Base-by-base conservation (phyloP, 2,888 invertebrate species). In the Scotopteryx bipunctaria region DNA sequence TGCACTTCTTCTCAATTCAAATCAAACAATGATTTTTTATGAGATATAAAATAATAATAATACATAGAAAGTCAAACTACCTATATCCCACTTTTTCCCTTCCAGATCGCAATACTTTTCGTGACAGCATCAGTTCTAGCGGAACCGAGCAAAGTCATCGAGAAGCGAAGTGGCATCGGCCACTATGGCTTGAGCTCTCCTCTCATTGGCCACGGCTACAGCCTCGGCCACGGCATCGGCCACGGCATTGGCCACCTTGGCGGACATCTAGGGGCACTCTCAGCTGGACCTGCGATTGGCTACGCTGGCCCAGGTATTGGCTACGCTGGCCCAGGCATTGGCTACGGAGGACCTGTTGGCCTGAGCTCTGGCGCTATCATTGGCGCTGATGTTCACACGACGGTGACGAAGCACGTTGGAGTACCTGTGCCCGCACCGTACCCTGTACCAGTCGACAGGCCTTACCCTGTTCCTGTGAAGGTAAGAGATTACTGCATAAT, bases 351-450 rank as follows among this genome's bases (percentile, higher is more conserved):
- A 2, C 47, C 14, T 16, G 23, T 63, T 2, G 63, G 53, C 8
- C 27, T 47, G 1, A 42, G 42, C 5, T 48, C 61, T 16, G 58
- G 76, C 1, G 57, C 82, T 0, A 70, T 91, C 1, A 81, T 91
- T 0, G 90, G 90, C 0, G 89, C 91, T 38, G 84, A 91, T 53
- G 83, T 89, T 0, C 90, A 91, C 55, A 90, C 91, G 0, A 91
- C 91, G 0, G 87, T 91, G 3, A 91, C 91, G 8, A 88, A 88
- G 59, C 91, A 91, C 55, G 78, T 91, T 2, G 91, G 91, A 1
- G 83, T 89, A 0, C 91, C 91, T 0, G 85, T 89, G 0, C 88
- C 91, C 0, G 90, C 89, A 0, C 90, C 90, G 1, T 91, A 88
- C 51, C 87, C 90, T 2, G 91, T 91, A 0, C 79, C 89, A 5